A percentile compares a stretch with the other conserved stretches of the same genome.
Evolutionary conservation across 2,797 vertebrate genomes (phyloP).

Genomic region (Meda fulgida): DNA sequence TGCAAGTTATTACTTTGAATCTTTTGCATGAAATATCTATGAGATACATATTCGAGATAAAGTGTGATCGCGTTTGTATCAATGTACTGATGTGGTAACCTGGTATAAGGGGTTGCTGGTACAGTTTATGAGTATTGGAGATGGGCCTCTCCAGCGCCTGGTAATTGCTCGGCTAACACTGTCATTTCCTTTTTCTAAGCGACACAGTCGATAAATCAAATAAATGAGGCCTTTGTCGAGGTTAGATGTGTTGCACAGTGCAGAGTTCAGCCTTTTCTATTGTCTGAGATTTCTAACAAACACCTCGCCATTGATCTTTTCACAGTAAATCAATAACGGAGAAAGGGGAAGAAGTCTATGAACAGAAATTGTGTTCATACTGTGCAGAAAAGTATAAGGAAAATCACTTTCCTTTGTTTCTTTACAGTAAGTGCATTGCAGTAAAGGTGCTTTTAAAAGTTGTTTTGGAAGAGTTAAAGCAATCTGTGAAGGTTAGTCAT

Average conservation of each 20-base stretch:
- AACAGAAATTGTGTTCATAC: constrained; percentile 55
- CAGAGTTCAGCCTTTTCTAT: constrained; percentile 63
- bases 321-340: constrained; percentile 60
- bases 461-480: constrained; percentile 9
- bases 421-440: constrained; percentile 26
- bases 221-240: constrained; percentile 63
- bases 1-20: constrained; percentile 23
- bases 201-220: constrained; percentile 66
- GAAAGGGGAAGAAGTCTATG: constrained; percentile 50
- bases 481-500: background rate
- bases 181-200: constrained; percentile 62
- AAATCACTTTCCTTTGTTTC: constrained; percentile 43
- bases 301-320: constrained; percentile 62
- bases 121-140: constrained; percentile 15
- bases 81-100: constrained; percentile 20
- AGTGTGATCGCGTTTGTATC: background rate
- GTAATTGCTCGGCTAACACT: constrained; percentile 64
- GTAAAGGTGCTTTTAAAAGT: constrained; percentile 16
- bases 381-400: constrained; percentile 18
- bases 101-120: constrained; percentile 21
- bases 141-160: constrained; percentile 42
- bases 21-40: constrained; percentile 3
- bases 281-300: constrained; percentile 66
- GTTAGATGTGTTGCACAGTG: constrained; percentile 60
- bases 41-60: constrained; percentile 18